Evolutionary conservation across 2,113 vertebrate genomes (phyloP).

Genomic region (Sylvietta virens): DNA sequence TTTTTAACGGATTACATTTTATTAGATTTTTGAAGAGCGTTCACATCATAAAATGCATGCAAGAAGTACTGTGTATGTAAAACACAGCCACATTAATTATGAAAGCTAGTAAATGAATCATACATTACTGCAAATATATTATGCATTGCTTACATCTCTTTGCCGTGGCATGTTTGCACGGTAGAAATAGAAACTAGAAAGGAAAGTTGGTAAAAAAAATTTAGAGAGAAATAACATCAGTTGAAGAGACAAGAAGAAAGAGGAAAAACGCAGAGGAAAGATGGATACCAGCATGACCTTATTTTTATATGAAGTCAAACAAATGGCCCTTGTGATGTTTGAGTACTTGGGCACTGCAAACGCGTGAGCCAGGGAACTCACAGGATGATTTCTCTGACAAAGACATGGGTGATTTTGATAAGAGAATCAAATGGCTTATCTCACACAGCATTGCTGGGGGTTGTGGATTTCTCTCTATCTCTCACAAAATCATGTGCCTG

Average conservation of each 20-base stretch:
- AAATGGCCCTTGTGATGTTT: neutral
- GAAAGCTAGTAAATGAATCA: slow-evolving; percentile 59
- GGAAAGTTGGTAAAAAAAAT: neutral
- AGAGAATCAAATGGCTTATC: neutral
- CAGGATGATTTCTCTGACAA: neutral
- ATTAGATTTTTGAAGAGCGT: slow-evolving; percentile 37
- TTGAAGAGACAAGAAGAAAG: neutral
- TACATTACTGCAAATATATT: slow-evolving; percentile 61
- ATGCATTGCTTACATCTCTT: slow-evolving; percentile 60
- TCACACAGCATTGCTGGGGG: neutral
- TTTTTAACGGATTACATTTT: slow-evolving; percentile 31
- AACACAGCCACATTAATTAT: slow-evolving; percentile 61
- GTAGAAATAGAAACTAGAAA: slow-evolving; percentile 36
- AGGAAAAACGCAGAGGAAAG: neutral
- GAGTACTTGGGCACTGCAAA: neutral
- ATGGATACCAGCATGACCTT: neutral
- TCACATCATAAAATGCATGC: slow-evolving; percentile 34
- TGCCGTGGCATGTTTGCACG: slow-evolving; percentile 6
- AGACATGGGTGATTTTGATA: neutral
- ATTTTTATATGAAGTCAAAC: neutral
- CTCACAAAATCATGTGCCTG: neutral
- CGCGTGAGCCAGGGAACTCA: rapidly evolving
- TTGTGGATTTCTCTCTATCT: neutral
- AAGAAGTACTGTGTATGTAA: slow-evolving; percentile 41
- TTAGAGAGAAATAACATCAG: neutral